phyloP scores from a whole-genome alignment of 2,113 vertebrate species.

The Sminthopsis crassicaudata region DNA sequence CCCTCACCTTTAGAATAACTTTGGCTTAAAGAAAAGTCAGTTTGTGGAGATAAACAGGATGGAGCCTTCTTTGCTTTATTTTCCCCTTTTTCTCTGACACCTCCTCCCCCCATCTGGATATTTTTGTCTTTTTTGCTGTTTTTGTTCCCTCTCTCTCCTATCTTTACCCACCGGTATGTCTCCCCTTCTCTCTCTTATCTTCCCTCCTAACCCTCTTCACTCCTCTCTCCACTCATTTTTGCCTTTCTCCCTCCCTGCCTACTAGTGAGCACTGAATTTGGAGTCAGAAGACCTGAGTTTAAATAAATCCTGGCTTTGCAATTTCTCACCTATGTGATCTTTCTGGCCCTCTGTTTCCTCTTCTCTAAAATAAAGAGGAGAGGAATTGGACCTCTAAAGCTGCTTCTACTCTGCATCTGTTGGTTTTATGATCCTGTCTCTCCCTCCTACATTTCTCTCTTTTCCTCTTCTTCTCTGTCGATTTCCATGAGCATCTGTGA shows the following conservation, averaged over 20 bases:
- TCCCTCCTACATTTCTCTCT: neutral
- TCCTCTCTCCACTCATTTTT: neutral
- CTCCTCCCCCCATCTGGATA: neutral
- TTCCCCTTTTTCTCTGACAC: neutral
- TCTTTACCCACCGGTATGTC: neutral
- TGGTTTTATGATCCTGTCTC: neutral
- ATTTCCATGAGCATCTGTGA: neutral
- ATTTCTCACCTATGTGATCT: neutral
- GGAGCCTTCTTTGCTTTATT: neutral
- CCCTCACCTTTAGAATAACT: rapidly evolving
- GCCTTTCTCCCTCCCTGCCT: neutral
- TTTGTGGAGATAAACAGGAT: neutral
- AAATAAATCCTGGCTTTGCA: neutral
- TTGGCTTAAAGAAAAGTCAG: neutral
- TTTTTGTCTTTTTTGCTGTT: neutral
- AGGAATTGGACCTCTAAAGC: neutral
- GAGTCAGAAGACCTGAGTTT: neutral
- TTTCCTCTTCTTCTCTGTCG: neutral
- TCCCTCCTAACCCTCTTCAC: neutral
- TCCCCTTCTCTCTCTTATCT: neutral
- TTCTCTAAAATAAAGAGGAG: neutral
- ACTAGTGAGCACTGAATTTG: neutral
- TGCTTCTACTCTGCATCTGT: neutral
- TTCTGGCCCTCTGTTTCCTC: neutral
- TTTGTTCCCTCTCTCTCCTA: neutral